phyloP scores from a whole-genome alignment of 2,113 vertebrate genomes.

The Nannobrachium achirus region DNA sequence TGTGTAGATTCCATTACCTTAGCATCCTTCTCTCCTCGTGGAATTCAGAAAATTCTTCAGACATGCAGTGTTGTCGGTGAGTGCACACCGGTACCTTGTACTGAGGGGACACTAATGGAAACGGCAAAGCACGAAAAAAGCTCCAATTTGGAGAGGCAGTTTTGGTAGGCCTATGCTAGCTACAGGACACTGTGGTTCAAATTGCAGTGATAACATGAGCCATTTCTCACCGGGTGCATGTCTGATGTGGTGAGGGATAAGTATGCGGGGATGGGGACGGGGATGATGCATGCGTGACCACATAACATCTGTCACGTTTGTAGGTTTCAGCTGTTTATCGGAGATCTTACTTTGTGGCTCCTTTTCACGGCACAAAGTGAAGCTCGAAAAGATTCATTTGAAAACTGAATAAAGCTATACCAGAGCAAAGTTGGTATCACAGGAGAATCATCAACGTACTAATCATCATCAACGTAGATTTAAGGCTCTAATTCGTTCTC shows the following conservation, averaged over 20 bases:
- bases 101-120: slow-evolving; percentile 51
- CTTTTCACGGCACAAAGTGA: slow-evolving; percentile 1
- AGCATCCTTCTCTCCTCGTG: slow-evolving; percentile 42
- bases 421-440: slow-evolving; percentile 21
- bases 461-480: no score
- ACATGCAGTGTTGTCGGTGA: slow-evolving; percentile 22
- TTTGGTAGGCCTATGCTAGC: slow-evolving; percentile 52
- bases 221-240: slow-evolving; percentile 36
- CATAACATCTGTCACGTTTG: slow-evolving; percentile 7
- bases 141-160: slow-evolving; percentile 39
- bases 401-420: slow-evolving; percentile 24
- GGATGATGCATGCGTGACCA: slow-evolving; percentile 5
- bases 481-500: no score
- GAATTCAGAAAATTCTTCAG: slow-evolving; percentile 23
- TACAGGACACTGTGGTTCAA: slow-evolving; percentile 36
- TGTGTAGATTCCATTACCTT: slow-evolving; percentile 50
- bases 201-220: slow-evolving; percentile 36
- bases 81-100: slow-evolving; percentile 12
- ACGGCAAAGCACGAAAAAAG: slow-evolving; percentile 34
- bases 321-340: slow-evolving; percentile 18
- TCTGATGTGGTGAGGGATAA: slow-evolving; percentile 43
- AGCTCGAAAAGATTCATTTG: not conserved
- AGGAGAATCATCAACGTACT: no score
- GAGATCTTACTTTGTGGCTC: slow-evolving; percentile 9
- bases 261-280: slow-evolving; percentile 30